Percentiles rank a stretch among this genome's conserved stretches.
Conservation (phyloP, 2,888 invertebrate species). For the Phasia obesa region DNA sequence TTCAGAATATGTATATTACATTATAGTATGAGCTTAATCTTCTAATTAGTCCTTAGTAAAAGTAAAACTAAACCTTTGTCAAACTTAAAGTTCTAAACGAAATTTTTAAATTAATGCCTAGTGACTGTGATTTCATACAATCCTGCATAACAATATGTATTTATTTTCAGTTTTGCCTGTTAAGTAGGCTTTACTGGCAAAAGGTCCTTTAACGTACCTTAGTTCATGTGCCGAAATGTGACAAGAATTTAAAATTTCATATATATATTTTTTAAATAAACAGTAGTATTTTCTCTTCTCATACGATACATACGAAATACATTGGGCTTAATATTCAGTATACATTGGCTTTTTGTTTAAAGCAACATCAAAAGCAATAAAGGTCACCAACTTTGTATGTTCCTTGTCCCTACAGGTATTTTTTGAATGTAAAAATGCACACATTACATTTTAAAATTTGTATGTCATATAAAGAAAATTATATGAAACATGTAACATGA, state of each 20-base stretch:
- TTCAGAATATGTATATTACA: too few relatives aligned
- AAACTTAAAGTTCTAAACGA: not conserved
- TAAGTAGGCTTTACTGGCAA: slow-evolving; percentile 2
- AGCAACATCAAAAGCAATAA: slow-evolving; percentile 31
- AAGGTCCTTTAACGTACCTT: not conserved
- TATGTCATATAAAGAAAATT: slow-evolving; percentile 18
- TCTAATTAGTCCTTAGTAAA: too few relatives aligned
- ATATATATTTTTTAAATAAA: not conserved
- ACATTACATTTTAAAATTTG: slow-evolving; percentile 15
- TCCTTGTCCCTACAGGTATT: slow-evolving; percentile 12
- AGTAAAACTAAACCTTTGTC: too few relatives aligned
- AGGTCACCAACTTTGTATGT: slow-evolving; percentile 33
- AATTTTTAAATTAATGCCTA: not conserved
- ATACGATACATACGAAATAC: not conserved
- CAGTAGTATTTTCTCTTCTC: not conserved
- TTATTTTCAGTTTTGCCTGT: not conserved
- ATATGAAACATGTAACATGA: slow-evolving; percentile 27
- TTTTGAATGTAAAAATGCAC: not conserved
- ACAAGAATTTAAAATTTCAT: slow-evolving; percentile 34
- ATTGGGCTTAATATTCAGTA: slow-evolving; percentile 17
- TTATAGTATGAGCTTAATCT: too few relatives aligned
- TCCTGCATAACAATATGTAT: not conserved
- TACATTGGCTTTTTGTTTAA: slow-evolving; percentile 1
- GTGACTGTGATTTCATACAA: not conserved
- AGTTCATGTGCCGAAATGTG: slow-evolving; percentile 18